phyloP scores from a whole-genome alignment of 53 echinoderm and acorn worm genomes.

The Stichopus horrens region DNA sequence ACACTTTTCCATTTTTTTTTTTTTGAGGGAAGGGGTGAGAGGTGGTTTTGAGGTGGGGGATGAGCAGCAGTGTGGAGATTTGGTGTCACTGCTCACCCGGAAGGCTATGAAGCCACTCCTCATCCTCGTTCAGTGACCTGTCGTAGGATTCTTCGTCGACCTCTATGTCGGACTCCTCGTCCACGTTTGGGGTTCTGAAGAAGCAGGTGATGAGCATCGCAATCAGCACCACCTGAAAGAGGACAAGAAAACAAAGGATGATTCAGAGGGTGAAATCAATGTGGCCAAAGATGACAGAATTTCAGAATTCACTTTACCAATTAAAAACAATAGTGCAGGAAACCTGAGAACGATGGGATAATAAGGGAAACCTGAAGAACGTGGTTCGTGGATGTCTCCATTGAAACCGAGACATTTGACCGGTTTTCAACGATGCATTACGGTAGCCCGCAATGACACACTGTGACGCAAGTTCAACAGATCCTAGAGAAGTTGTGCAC shows the following conservation, averaged over 20 bases:
- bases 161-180: conserved; percentile 77
- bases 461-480: too few species aligned
- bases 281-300: too few species aligned
- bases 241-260: background rate
- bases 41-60: background rate
- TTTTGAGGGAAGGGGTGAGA: background rate
- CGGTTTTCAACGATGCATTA: too few species aligned
- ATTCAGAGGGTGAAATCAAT: too few species aligned
- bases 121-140: conserved; percentile 60
- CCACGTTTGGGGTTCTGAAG: conserved; percentile 81
- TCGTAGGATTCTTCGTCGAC: conserved; percentile 78
- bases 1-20: background rate
- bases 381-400: too few species aligned
- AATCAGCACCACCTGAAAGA: conserved; percentile 70
- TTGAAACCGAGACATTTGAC: too few species aligned
- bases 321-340: too few species aligned
- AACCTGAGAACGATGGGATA: too few species aligned
- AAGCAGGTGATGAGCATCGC: conserved; percentile 75
- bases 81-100: conserved; percentile 52
- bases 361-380: too few species aligned
- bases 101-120: conserved; percentile 84
- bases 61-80: background rate
- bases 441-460: too few species aligned
- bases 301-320: too few species aligned
- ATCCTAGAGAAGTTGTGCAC: too few species aligned